phyloP scores from a whole-genome alignment of 35 echinoderm and acorn worm genomes.

The Antedon bifida region DNA sequence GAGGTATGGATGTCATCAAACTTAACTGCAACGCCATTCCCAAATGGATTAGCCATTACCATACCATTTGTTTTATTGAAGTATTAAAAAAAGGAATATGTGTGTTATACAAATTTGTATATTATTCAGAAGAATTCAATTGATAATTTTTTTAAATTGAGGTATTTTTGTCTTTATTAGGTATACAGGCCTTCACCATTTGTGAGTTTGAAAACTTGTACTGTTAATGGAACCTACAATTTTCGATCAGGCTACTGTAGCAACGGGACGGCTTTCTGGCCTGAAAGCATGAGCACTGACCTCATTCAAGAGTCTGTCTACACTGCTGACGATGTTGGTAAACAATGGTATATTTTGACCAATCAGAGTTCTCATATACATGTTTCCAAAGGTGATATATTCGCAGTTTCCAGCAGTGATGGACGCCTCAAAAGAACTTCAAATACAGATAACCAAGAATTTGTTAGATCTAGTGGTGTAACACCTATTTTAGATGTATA shows the following conservation, averaged over 20 bases:
- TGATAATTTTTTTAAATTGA: too few relatives aligned
- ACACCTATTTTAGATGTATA: not conserved
- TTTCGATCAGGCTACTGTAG: not conserved
- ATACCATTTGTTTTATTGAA: too few relatives aligned
- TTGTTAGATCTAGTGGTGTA: not conserved
- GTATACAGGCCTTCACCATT: not conserved
- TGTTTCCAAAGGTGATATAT: not conserved
- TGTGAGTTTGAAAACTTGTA: not conserved
- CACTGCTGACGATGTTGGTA: not conserved
- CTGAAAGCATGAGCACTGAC: not conserved
- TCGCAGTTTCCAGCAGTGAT: not conserved
- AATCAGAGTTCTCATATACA: not conserved
- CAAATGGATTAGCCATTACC: too few relatives aligned
- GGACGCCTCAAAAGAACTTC: not conserved
- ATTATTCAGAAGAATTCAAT: too few relatives aligned
- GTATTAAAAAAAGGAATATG: too few relatives aligned
- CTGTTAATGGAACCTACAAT: not conserved
- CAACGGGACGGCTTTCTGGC: not conserved
- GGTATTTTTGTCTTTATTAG: not conserved
- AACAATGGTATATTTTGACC: not conserved
- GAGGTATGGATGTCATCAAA: too few relatives aligned
- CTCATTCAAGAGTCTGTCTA: not conserved
- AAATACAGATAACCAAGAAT: not conserved
- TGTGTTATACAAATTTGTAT: too few relatives aligned
- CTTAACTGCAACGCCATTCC: too few relatives aligned